Percentiles rank a stretch among this genome's conserved stretches.
These are phyloP conservation scores for Holacanthus passer DNA, from an alignment of 2,113 vertebrate species.

Conservation along the genomic window DNA sequence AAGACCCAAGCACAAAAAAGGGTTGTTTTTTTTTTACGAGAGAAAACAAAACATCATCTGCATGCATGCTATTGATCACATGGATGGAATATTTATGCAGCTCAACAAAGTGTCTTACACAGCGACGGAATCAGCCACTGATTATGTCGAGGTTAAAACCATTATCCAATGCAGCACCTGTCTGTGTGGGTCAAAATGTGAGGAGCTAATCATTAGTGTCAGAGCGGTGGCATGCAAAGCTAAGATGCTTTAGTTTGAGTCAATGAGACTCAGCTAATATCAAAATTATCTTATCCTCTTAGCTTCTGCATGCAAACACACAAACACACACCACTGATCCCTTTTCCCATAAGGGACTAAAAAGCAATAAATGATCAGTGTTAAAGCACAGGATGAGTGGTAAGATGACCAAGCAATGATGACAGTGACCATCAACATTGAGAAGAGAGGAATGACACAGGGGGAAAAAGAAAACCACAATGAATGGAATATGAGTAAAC, in stretches of 20 bases:
- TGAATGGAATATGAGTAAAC: slow-evolving; percentile 44
- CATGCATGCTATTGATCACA: slow-evolving; percentile 54
- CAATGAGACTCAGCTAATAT: slow-evolving; percentile 28
- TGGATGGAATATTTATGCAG: neutral
- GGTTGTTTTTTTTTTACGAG: neutral
- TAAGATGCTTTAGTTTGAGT: slow-evolving; percentile 35
- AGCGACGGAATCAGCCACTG: neutral
- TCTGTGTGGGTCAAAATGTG: slow-evolving; percentile 7
- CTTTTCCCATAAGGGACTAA: slow-evolving; percentile 2
- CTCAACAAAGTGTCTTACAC: slow-evolving; percentile 15
- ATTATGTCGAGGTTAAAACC: slow-evolving; percentile 5
- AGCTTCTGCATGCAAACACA: slow-evolving; percentile 35
- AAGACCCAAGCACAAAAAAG: slow-evolving; percentile 2
- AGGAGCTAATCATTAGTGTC: neutral
- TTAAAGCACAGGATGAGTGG: slow-evolving; percentile 20
- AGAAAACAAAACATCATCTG: slow-evolving; percentile 4
- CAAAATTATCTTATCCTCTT: slow-evolving; percentile 31
- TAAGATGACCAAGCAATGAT: slow-evolving; percentile 8
- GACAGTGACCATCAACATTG: neutral
- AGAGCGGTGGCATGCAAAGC: slow-evolving; percentile 57
- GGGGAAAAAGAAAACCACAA: slow-evolving; percentile 29
- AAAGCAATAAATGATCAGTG: neutral
- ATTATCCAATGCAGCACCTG: slow-evolving; percentile 1
- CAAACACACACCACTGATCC: slow-evolving; percentile 11
- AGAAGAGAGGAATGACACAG: neutral